Evolutionary conservation across 2,797 vertebrate species (phyloP).

Genomic region (Lateolabrax maculatus): DNA sequence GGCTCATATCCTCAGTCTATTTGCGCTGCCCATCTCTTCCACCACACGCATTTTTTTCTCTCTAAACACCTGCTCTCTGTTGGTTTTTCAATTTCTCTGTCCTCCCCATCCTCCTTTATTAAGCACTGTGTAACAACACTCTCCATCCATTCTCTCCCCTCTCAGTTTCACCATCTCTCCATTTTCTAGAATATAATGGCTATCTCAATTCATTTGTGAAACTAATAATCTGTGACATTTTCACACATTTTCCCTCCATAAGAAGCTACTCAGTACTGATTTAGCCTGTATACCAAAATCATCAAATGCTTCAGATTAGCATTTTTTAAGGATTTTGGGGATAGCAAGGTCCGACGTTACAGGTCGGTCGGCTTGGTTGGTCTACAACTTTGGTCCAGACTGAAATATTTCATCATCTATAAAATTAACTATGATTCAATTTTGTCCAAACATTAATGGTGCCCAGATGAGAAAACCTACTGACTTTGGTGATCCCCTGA

Average conservation of each 20-base stretch:
- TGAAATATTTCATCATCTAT: not conserved
- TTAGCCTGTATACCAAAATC: not conserved
- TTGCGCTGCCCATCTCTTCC: constrained; percentile 27
- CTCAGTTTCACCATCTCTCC: not conserved
- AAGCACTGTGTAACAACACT: constrained; percentile 3
- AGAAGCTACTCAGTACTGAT: constrained; percentile 7
- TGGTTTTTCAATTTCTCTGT: constrained; percentile 38
- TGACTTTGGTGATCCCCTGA: too few relatives aligned
- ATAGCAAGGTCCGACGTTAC: not conserved
- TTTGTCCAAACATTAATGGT: not conserved
- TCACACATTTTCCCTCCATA: not conserved
- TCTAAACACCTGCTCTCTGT: constrained; percentile 46
- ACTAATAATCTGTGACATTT: constrained; percentile 55
- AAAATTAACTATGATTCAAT: not conserved
- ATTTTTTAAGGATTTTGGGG: too few relatives aligned
- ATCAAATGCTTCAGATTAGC: constrained; percentile 19
- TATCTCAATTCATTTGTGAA: constrained; percentile 24
- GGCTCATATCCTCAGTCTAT: constrained; percentile 26
- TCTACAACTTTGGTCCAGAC: not conserved
- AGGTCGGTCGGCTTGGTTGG: not conserved
- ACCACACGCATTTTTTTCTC: constrained; percentile 12
- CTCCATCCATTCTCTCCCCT: not conserved
- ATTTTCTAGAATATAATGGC: not conserved
- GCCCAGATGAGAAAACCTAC: not conserved
- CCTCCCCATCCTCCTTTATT: constrained; percentile 11